Evolutionary conservation across 2,888 invertebrate species (phyloP), one percentile per base, ranked within the genome.

Genomic region (Drosophila sordidula): DNA sequence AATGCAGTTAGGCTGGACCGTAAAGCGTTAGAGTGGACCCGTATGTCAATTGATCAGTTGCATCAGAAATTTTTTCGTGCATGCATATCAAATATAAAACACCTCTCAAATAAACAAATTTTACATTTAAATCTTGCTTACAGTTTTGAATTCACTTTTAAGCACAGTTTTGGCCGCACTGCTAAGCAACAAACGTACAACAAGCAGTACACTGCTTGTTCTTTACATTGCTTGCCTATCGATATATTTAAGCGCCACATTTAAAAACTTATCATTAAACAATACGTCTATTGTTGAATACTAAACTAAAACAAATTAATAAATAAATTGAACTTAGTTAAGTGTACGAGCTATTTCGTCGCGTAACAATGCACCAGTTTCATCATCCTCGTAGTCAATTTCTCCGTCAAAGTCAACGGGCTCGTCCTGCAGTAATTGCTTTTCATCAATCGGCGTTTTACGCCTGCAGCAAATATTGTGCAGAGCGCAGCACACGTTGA

Each of bases 401-500:
- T 22, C 49, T n/a, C 22, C 34, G 1, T 22, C 36, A 22, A 22
- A 36, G 22, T 32, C 32, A 14, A 9, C n/a, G 5, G 5, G n/a
- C 11, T 38, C 6, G 1, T 25, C 50, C 4, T 36, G 22, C 9
- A 22, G 9, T 5, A 49, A 6, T 11, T 49, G n/a, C 11, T 6
- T 14, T 4, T 14, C 55, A n/a, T 29, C 14, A 1, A 34, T 11
- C 2, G 56, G 29, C 8, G 18, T 57, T 9, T 12, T 47, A 2
- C 29, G 47, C 29, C 39, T 25, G 22, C 29, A 22, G 3, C 57
- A 57, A 22, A 41, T 49, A 8, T 57, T 49, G 29, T 57, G 57
- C 9, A 56, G 6, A 11, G 47, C 56, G 38, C 46, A 47, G n/a
- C 47, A 57, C 1, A 57, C 47, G 9, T 39, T 47, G n/a, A 39